Evolutionary conservation across 2,113 vertebrate genomes (phyloP).

Genomic region (Sorex fumeus): DNA sequence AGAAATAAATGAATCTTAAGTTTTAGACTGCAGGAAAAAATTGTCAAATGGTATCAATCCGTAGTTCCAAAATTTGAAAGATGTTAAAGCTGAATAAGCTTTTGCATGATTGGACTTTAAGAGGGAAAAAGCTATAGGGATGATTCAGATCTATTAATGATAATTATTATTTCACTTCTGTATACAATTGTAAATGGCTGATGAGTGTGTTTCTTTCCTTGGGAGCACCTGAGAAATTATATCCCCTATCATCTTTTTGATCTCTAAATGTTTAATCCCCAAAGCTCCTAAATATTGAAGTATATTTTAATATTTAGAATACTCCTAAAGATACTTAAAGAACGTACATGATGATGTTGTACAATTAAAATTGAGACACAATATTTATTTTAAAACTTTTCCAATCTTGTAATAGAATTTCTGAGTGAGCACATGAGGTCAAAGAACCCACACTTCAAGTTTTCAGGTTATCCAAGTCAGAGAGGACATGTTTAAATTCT

Average conservation of each 20-base stretch:
- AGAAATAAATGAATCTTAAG: neutral
- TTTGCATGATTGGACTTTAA: neutral
- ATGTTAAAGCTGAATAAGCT: neutral
- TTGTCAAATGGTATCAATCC: neutral
- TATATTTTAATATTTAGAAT: too few species aligned
- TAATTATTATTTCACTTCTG: neutral
- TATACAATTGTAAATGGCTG: neutral
- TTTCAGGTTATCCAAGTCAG: neutral
- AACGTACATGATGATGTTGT: neutral
- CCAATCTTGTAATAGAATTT: neutral
- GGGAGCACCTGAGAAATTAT: fast-evolving
- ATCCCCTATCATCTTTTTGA: neutral
- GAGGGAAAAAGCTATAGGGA: neutral
- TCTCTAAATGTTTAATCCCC: neutral
- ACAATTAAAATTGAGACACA: neutral
- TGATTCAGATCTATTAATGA: neutral
- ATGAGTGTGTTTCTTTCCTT: neutral
- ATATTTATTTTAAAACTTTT: neutral
- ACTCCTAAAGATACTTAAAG: neutral
- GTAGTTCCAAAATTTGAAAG: neutral
- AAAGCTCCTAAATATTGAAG: neutral
- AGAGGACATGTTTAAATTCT: neutral
- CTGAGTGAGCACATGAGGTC: neutral
- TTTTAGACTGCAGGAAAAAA: neutral
- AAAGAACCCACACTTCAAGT: too few species aligned